A percentile compares a stretch with the other conserved stretches of the same genome.
Conservation (phyloP, 2,888 invertebrate genomes). For the Tillus elongatus region DNA sequence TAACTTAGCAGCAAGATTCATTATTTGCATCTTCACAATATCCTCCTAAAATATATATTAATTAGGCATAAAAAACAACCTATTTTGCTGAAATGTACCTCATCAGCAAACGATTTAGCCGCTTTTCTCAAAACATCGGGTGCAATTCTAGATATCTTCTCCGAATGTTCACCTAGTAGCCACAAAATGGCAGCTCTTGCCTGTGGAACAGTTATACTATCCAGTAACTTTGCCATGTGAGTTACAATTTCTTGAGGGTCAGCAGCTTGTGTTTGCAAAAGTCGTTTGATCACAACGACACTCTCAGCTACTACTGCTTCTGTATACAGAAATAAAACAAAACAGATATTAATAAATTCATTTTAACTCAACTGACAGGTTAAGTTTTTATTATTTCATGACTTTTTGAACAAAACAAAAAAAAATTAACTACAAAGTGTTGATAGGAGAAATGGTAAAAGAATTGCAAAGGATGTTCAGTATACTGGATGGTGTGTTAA, state of each 20-base stretch:
- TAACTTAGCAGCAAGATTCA: constrained; percentile 91
- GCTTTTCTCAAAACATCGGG: constrained; percentile 84
- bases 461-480: no score
- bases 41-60: constrained; percentile 63
- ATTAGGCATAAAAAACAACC: no score
- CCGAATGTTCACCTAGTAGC: constrained; percentile 83
- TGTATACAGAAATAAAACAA: no score
- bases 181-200: constrained; percentile 89
- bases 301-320: constrained; percentile 88
- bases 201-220: constrained; percentile 75
- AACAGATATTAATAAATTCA: no score
- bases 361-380: no score
- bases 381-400: no score
- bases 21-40: constrained; percentile 88
- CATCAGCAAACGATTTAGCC: constrained; percentile 78
- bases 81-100: constrained; percentile 48
- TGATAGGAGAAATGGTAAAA: no score
- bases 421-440: no score
- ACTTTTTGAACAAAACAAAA: no score
- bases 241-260: constrained; percentile 79
- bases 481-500: no score
- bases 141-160: constrained; percentile 74
- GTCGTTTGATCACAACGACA: constrained; percentile 78
- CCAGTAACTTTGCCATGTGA: constrained; percentile 77
- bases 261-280: constrained; percentile 70